Percentiles rank a stretch among this genome's conserved stretches.
These are phyloP conservation scores for Drosophila barbarae DNA, from an alignment of 2,888 invertebrate species.

Conservation along the genomic window DNA sequence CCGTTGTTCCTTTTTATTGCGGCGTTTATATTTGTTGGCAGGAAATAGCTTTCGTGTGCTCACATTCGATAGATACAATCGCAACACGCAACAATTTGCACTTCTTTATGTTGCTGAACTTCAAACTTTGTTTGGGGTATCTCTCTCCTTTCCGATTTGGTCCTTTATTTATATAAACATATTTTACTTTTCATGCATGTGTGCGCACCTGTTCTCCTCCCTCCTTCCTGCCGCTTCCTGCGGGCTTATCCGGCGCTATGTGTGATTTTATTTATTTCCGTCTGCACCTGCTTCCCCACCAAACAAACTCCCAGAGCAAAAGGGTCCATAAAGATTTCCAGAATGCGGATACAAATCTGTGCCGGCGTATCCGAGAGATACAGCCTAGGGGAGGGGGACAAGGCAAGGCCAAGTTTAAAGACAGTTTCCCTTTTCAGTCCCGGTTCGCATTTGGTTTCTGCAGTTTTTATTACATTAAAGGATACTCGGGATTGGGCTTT, in stretches of 20 bases:
- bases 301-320: conserved; percentile 25
- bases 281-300: conserved; percentile 35
- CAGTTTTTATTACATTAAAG: conserved; percentile 57
- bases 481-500: conserved; percentile 44
- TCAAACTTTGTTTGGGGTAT: conserved; percentile 55
- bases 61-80: conserved; percentile 69
- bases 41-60: conserved; percentile 67
- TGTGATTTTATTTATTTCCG: conserved; percentile 70
- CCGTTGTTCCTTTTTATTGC: conserved; percentile 59
- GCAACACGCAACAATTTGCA: conserved; percentile 73
- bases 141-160: conserved; percentile 31
- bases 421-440: conserved; percentile 7
- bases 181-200: conserved; percentile 73
- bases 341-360: conserved; percentile 62
- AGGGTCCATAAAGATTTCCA: conserved; percentile 53
- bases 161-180: conserved; percentile 62
- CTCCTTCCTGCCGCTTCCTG: background rate
- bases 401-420: conserved; percentile 61
- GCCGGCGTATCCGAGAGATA: conserved; percentile 42
- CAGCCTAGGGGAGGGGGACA: conserved; percentile 6
- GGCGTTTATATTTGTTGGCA: conserved; percentile 70
- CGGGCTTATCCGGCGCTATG: conserved; percentile 36
- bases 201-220: conserved; percentile 31
- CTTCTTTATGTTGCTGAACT: conserved; percentile 70
- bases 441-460: conserved; percentile 29